Evolutionary conservation across 1,140 invertebrate species (phyloP), one percentile per base, ranked within the genome.

Genomic region (Sminthurides bifidus): DNA sequence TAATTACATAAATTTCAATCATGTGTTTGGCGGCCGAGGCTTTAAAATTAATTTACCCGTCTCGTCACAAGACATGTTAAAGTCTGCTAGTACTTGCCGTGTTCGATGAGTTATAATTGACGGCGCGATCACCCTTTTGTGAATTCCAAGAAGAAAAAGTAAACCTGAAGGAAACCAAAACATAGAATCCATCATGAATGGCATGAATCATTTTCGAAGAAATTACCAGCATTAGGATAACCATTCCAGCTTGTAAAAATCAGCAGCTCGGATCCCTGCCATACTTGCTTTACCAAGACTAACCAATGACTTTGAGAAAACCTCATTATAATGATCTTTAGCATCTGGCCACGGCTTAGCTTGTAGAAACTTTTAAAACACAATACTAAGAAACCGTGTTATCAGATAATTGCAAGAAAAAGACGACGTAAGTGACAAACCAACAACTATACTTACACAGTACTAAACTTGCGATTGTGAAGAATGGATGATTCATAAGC

Each of bases 1-100:
- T 35, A 10, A 10, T 35, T 35, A 10, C 33, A 35, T 10, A 35
- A 31, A 17, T 15, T 4, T 14, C 23, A 26, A 52, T 59, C 52
- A 68, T 12, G 65, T 61, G 45, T 65, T 60, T 6, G 81, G 76
- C 15, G 83, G 83, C 46, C 84, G 70, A 4, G 87, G 87, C 70
- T 88, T 88, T 1, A 92, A 71, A 61, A 92, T 91, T 15, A 92
- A 73, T 72, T 91, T 90, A 58, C 91, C 90, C 52, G 88, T 92
- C 68, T 97, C 92, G 73, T 96, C 92, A 75, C 91, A 97, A 43
- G 88, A 94, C 90, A 96, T 94, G 70, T 94, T 96, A 70, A 95
- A 98, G 71, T 96, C 92, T 31, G 81, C 81, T 26, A 98, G 77
- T 0, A 96, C 92, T 37, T 78, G 80, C 40, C 92, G 76, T 26